Evolutionary conservation across 2,113 vertebrate genomes (phyloP).

Genomic region (Thalassarche chlororhynchos): DNA sequence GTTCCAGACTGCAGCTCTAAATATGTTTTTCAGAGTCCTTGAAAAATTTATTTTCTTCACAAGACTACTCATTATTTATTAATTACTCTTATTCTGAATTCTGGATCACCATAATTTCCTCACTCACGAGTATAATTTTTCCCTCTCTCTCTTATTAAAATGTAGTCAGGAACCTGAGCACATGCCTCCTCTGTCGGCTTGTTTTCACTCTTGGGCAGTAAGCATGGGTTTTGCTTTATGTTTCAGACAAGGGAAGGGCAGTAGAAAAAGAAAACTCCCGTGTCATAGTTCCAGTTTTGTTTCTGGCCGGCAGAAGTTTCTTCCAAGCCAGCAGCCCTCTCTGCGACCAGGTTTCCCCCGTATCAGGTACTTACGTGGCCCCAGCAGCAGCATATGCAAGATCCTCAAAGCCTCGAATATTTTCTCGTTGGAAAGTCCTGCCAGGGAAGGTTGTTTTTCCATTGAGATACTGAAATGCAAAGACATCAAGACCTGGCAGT

Average conservation of each 20-base stretch:
- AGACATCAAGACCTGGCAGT: background rate
- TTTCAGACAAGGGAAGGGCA: background rate
- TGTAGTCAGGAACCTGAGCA: background rate
- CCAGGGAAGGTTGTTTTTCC: background rate
- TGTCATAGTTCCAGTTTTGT: background rate
- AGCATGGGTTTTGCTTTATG: background rate
- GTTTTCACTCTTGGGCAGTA: background rate
- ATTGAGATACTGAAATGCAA: background rate
- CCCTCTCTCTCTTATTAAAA: background rate
- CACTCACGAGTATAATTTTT: background rate
- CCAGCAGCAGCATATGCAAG: background rate
- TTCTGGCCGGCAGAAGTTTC: background rate
- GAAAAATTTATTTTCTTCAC: conserved; percentile 34
- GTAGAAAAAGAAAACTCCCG: background rate
- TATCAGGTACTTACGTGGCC: background rate
- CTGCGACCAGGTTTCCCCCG: background rate
- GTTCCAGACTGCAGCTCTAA: background rate
- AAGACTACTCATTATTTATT: conserved; percentile 29
- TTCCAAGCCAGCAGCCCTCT: background rate
- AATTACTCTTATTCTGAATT: conserved; percentile 1
- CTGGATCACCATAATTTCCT: background rate
- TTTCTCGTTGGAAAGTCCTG: background rate
- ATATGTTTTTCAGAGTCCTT: background rate
- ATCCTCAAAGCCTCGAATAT: background rate
- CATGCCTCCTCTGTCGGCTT: background rate